Percentiles rank a stretch among this genome's conserved stretches.
Evolutionary conservation across 2,888 invertebrate genomes (phyloP).

Genomic region (Anthophora plumipes): DNA sequence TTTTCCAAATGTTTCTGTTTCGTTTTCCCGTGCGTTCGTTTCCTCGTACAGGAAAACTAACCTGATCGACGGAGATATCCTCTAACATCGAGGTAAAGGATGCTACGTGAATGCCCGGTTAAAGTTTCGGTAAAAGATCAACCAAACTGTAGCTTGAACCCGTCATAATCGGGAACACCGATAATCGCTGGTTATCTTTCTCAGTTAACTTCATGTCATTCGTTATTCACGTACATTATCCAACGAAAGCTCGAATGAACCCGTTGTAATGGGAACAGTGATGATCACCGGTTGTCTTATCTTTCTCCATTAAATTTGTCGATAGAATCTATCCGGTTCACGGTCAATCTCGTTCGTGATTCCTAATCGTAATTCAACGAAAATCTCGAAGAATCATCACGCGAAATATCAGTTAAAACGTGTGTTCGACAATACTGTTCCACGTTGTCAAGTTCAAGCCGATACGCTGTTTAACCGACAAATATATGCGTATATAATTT

Average conservation of each 20-base stretch:
- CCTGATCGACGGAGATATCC: constrained; percentile 24
- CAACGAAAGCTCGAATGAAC: no score
- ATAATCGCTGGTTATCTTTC: neutral
- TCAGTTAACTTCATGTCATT: no score
- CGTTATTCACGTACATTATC: no score
- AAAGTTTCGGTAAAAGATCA: constrained; percentile 25
- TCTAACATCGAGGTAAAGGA: constrained; percentile 14
- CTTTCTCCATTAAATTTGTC: no score
- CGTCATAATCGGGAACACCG: constrained; percentile 4
- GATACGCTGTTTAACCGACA: neutral
- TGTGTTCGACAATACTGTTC: neutral
- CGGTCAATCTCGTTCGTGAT: no score
- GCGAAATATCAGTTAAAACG: no score
- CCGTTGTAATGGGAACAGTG: no score
- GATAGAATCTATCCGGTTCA: no score
- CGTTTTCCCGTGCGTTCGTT: neutral
- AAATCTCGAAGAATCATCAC: no score
- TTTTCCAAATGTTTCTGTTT: neutral
- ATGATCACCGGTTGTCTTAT: no score
- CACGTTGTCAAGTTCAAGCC: neutral
- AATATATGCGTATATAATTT: neutral
- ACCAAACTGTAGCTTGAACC: constrained; percentile 1
- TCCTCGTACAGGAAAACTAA: neutral
- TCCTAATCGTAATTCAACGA: no score
- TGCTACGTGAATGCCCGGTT: constrained; percentile 21